Conservation (phyloP, 1,140 invertebrate genomes). For the Camponotus vicinus region DNA sequence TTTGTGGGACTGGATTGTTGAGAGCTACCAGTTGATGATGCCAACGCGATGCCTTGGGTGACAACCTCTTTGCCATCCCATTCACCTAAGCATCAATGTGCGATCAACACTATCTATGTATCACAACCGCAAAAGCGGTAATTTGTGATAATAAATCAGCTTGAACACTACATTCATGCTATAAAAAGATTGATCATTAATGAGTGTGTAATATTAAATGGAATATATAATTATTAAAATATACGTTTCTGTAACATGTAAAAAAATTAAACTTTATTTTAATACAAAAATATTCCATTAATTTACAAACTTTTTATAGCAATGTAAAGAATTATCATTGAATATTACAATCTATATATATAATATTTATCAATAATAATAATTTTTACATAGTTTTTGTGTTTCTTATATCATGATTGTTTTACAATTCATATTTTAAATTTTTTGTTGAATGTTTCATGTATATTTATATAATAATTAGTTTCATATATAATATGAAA, state of each 20-base stretch:
- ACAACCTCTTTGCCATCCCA: conserved; percentile 75
- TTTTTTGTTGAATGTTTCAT: neutral
- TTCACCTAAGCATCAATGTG: conserved; percentile 86
- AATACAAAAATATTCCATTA: conserved; percentile 42
- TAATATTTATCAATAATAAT: neutral
- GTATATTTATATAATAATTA: too few species aligned
- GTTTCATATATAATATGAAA: neutral
- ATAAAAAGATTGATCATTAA: conserved; percentile 80
- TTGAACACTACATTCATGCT: conserved; percentile 86
- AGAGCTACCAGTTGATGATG: conserved; percentile 58
- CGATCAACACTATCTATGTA: conserved; percentile 86
- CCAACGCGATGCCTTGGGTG: conserved; percentile 59
- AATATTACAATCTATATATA: neutral
- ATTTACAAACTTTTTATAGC: conserved; percentile 50
- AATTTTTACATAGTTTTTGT: neutral
- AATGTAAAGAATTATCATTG: neutral
- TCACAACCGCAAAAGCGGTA: conserved; percentile 82
- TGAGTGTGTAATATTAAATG: conserved; percentile 47
- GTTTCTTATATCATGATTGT: neutral
- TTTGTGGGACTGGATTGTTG: conserved; percentile 67
- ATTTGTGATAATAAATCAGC: conserved; percentile 86
- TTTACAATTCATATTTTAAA: neutral
- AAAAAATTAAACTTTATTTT: conserved; percentile 16
- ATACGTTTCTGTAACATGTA: conserved; percentile 18
- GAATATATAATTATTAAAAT: conserved; percentile 36